phyloP scores from a whole-genome alignment of 2,888 invertebrate species.

The Schrankia costaestrigalis region DNA sequence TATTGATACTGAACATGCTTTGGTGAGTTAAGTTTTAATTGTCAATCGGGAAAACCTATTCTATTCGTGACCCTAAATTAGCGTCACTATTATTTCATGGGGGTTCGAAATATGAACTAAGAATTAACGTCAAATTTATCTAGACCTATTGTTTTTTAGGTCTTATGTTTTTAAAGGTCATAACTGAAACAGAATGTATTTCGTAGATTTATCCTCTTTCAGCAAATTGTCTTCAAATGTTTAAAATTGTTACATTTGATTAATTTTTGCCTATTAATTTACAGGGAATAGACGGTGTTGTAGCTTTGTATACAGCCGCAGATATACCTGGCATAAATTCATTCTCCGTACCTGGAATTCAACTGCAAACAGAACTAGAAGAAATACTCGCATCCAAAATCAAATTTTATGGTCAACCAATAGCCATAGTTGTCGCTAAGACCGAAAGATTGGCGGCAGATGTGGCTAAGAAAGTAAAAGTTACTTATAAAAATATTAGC shows the following conservation, averaged over 20 bases:
- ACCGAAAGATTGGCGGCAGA: slow-evolving; percentile 75
- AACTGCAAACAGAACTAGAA: slow-evolving; percentile 63
- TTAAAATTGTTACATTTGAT: too few species aligned
- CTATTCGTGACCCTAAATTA: too few species aligned
- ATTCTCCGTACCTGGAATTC: slow-evolving; percentile 60
- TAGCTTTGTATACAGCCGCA: slow-evolving; percentile 82
- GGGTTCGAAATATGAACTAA: too few species aligned
- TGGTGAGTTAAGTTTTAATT: slow-evolving; percentile 81
- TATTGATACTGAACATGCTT: slow-evolving; percentile 80
- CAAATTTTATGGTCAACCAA: slow-evolving; percentile 83
- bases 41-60: too few species aligned
- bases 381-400: slow-evolving; percentile 80
- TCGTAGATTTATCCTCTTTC: neutral
- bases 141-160: neutral
- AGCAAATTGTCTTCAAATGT: too few species aligned
- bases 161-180: neutral
- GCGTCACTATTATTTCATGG: too few species aligned
- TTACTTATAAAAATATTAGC: slow-evolving; percentile 73
- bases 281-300: slow-evolving; percentile 82
- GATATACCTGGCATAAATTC: slow-evolving; percentile 86
- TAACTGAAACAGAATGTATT: neutral
- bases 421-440: slow-evolving; percentile 85
- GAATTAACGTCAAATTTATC: too few species aligned
- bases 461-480: slow-evolving; percentile 80
- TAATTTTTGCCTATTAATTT: slow-evolving; percentile 22